Conservation (phyloP, 1,140 invertebrate species). For the Magallana gigas region DNA sequence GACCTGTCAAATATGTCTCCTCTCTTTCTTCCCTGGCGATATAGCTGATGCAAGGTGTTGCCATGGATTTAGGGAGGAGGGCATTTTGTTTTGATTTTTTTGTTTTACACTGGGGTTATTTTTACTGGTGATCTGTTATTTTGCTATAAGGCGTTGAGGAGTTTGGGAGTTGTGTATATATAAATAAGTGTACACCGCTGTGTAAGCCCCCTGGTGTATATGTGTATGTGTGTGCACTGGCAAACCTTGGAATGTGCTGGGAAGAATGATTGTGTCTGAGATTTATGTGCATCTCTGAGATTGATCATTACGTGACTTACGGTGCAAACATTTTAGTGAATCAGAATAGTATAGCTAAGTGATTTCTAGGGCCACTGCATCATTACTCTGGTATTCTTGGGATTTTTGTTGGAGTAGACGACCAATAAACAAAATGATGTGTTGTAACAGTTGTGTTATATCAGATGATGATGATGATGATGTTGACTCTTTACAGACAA, state of each 20-base stretch:
- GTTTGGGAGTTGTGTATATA: not conserved
- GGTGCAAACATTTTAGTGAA: conserved; percentile 14
- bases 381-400: not conserved
- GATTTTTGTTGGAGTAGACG: not conserved
- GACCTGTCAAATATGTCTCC: conserved; percentile 11
- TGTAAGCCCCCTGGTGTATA: not conserved
- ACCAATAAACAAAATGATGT: conserved; percentile 10
- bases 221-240: not conserved
- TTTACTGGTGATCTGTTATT: not conserved
- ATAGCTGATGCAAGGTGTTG: conserved; percentile 6
- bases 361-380: not conserved
- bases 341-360: not conserved
- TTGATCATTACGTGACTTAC: conserved; percentile 27
- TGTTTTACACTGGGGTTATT: not conserved
- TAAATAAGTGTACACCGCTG: not conserved
- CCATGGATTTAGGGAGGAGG: conserved; percentile 26
- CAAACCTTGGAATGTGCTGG: conserved; percentile 9
- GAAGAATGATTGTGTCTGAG: conserved; percentile 13
- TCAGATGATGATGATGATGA: conserved; percentile 21
- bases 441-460: not conserved
- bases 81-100: not conserved
- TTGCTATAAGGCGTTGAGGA: not conserved
- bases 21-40: not conserved
- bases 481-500: conserved; percentile 29
- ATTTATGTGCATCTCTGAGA: conserved; percentile 20